Evolutionary conservation across 2,113 vertebrate genomes (phyloP), one percentile per base, ranked within the genome.

Genomic region (Solea senegalensis): DNA sequence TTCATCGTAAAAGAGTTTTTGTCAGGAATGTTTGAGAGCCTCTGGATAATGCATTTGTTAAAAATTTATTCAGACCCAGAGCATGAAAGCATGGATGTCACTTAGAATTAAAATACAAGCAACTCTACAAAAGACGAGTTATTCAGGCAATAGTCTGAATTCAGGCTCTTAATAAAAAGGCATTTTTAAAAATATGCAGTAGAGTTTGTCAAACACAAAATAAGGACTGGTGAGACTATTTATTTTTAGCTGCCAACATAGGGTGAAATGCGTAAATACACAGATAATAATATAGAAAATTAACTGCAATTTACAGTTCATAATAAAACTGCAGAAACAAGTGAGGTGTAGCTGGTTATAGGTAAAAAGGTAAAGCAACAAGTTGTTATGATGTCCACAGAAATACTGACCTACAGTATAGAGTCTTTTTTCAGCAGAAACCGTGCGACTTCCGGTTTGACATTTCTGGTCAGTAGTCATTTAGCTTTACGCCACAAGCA

Each of bases 11-110:
- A 68, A 79, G 0, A 11, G 60, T 11, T 0, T 12, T 52, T 59
- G 48, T 16, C 2, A 9, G 43, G 16, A 67, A 58, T 70, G 51
- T 60, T 69, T 53, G 21, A 80, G 63, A 65, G 52, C 61, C 41
- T 54, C 41, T 69, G 54, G 55, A 73, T 78, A 76, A 69, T 78
- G 82, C 79, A 77, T 62, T 70, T 82, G 70, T 59, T 77, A 21
- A 80, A 84, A 72, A 84, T 78, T 45, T 52, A 84, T 74, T 67
- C 11, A 72, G 51, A 62, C 13, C 16, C 49, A 78, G 74, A 65
- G 58, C 71, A 73, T 66, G 55, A 69, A 15, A 82, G 64, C 68
- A 78, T 41, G 41, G 63, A 78, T 52, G 71, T 57, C 81, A 82
- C 63, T 62, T 27, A 12, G 54, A 75, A 43, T 85, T 74, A 72